Percentiles rank a stretch among this genome's conserved stretches.
These are phyloP conservation scores for Centropyge bicolor DNA, from an alignment of 2,797 vertebrate species.

Conservation along the genomic window DNA sequence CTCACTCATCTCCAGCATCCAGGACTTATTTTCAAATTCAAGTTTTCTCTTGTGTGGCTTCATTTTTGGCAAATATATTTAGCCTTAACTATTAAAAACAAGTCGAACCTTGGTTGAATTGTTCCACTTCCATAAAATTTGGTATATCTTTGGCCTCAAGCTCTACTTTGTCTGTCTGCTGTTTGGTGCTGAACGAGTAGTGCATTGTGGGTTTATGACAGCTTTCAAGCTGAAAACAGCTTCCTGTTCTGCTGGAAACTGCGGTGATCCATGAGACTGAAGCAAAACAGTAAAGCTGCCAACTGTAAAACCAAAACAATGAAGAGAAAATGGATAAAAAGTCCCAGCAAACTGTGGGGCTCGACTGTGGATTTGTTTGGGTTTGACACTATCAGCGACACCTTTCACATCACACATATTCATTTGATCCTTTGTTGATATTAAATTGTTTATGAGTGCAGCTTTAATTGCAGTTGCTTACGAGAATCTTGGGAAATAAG, in stretches of 20 bases:
- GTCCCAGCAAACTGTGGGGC: not conserved
- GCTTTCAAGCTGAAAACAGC: not conserved
- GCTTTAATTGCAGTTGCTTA: not conserved
- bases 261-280: too few relatives aligned
- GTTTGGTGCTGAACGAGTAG: not conserved
- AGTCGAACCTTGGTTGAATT: not conserved
- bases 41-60: not conserved
- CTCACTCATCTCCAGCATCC: not conserved
- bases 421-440: not conserved
- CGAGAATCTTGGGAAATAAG: not conserved
- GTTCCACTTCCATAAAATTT: not conserved
- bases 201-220: not conserved
- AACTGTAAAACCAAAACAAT: not conserved
- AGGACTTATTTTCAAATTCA: not conserved
- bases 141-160: not conserved
- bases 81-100: not conserved
- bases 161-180: not conserved
- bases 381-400: not conserved
- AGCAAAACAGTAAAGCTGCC: too few relatives aligned
- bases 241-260: not conserved
- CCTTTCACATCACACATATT: not conserved
- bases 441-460: not conserved
- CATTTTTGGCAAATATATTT: not conserved
- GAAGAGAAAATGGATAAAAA: not conserved
- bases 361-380: not conserved